Base-by-base conservation (phyloP, 2,797 vertebrate species). In the Phyllotis vaccarum region DNA sequence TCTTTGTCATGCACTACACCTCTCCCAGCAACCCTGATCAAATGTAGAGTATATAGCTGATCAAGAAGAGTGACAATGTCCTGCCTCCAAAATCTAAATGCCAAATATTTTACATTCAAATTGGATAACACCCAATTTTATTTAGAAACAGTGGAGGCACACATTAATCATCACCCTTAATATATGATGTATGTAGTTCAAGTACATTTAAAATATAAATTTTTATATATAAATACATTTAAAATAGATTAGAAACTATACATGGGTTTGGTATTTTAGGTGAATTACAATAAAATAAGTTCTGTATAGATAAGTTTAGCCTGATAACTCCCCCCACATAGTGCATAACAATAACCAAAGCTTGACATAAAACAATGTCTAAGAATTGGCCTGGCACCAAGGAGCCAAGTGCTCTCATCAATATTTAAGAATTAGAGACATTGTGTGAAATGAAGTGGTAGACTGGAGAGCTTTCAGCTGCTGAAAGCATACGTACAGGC, bases 391-490 rank as follows among this genome's bases (percentile, higher is more conserved):
- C 95, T 95, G 98, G 97, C 98, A 98, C 98, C 98, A 97, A 97
- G 97, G 96, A 98, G 93, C 98, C 93, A 98, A 97, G 96, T 98
- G 97, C 96, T 95, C 86, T 91, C 86, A 78, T 98, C 98, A 97
- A 97, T 98, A 98, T 96, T 97, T 98, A 96, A 98, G 98, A 98
- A 98, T 97, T 97, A 97, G 97, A 98, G 95, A 88, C 94, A 93
- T 90, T 97, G 96, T 97, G 96, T 97, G 98, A 97, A 98, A 97
- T 97, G 92, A 96, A 98, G 98, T 98, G 97, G 97, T 98, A 82
- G 97, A 60, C 72, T 98, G 98, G 98, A 98, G 83, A 93, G 91
- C 22, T 88, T 98, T 98, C 98, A 98, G 81, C 74, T 88, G 90
- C 95, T 98, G 98, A 98, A 98, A 98, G 98, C 97, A 52, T 43